Evolutionary conservation across 2,113 vertebrate genomes (phyloP).

Genomic region (Orthonyx spaldingii): DNA sequence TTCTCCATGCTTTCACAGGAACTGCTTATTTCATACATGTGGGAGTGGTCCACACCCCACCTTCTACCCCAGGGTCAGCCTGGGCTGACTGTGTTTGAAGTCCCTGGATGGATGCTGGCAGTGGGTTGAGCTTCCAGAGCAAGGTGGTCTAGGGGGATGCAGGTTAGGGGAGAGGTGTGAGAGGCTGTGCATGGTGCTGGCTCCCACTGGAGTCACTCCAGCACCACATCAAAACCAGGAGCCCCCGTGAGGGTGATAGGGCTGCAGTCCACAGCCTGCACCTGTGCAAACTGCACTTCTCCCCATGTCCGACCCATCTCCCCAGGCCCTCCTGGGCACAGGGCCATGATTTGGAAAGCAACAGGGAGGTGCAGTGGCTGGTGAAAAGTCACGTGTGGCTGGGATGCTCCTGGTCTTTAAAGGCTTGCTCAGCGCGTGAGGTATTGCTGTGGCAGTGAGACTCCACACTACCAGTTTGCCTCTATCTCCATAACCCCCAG

Average conservation of each 20-base stretch:
- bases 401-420: not conserved
- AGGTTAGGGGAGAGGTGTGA: not conserved
- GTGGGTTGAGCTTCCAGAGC: not conserved
- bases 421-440: not conserved
- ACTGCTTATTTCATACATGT: not conserved
- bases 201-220: not conserved
- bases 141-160: not conserved
- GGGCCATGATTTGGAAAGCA: not conserved
- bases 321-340: not conserved
- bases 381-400: accelerated
- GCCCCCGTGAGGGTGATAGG: not conserved
- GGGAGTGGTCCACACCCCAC: not conserved
- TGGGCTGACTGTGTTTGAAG: not conserved
- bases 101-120: not conserved
- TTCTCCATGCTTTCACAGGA: not conserved
- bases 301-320: accelerated
- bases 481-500: not conserved
- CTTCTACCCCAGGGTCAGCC: not conserved
- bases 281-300: not conserved
- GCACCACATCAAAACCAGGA: not conserved
- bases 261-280: not conserved
- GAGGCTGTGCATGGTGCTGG: accelerated
- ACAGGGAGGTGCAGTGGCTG: not conserved
- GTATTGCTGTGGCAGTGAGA: not conserved
- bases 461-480: not conserved